Evolutionary conservation across 2,888 invertebrate species (phyloP), one percentile per base, ranked within the genome.

Genomic region (Drosophila melanosoma): DNA sequence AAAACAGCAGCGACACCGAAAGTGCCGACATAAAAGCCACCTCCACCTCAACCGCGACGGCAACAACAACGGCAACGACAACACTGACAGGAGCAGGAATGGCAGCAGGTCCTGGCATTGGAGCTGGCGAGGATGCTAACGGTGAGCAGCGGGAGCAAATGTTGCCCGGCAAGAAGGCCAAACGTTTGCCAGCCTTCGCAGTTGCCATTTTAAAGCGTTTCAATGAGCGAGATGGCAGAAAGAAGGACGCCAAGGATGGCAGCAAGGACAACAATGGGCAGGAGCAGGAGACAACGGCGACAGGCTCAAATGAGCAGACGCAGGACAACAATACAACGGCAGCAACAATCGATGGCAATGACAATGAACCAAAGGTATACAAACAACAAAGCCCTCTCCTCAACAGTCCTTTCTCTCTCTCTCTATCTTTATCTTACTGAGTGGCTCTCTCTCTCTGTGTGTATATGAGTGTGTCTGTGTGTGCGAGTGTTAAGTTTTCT

Each of bases 1-100:
- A 81, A 61, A 78, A 87, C 91, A 95, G 95, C 91, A 96, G 95
- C 91, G 95, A 96, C 92, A 95, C 95, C 48, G 95, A 96, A 92
- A 95, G 95, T 90, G 95, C 95, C 63, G 95, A 94, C 77, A 93
- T 94, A 73, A 92, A 92, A 78, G 91, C 92, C 74, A 91, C 91
- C 78, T 90, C 92, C 66, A 92, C 88, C 65, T 91, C 91, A 51
- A 91, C 92, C 33, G 83, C 91, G 20, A 86, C 87, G 62, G 90
- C 81, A 57, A 89, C 91, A 65, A 83, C 90, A 67, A 89, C 91
- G 53, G 81, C 85, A 62, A 85, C 87, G 57, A 77, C 82, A 95
- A 90, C 95, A 94, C 82, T 94, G 94, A 81, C 75, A 57, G 57
- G 79, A n/a, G 26, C 84, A 32, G 59, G 60, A 45, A 17, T 53